Percentiles rank a stretch among this genome's conserved stretches.
Evolutionary conservation across 2,113 vertebrate species (phyloP).

Genomic region (Sisor rabdophorus): DNA sequence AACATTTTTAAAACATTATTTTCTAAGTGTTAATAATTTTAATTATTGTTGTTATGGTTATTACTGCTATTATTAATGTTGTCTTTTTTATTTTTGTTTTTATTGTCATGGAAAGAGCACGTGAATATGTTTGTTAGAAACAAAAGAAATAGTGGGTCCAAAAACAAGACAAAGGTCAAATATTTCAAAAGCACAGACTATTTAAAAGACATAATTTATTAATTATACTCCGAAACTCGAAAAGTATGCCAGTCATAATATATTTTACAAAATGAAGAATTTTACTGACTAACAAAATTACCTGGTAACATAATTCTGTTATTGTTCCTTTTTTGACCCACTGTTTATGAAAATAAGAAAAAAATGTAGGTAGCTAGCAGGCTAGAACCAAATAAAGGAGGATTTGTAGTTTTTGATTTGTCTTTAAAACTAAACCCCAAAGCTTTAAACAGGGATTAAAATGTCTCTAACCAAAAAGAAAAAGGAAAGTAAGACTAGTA

Average conservation of each 20-base stretch:
- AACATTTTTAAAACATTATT: constrained; percentile 26
- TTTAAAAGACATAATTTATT: constrained; percentile 4
- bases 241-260: neutral
- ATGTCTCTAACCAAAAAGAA: constrained; percentile 49
- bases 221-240: neutral
- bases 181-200: neutral
- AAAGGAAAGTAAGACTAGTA: constrained; percentile 21
- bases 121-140: constrained; percentile 52
- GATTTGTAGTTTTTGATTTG: constrained; percentile 55
- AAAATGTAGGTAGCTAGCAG: constrained; percentile 57
- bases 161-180: constrained; percentile 36
- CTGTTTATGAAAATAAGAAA: constrained; percentile 45
- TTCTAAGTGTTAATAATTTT: constrained; percentile 47
- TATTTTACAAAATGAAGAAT: neutral
- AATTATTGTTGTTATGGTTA: constrained; percentile 46
- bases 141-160: constrained; percentile 50
- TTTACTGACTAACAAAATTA: neutral
- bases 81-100: constrained; percentile 32
- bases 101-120: constrained; percentile 47
- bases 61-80: constrained; percentile 31
- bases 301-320: neutral
- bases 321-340: constrained; percentile 35
- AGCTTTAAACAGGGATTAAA: constrained; percentile 62
- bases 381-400: constrained; percentile 60
- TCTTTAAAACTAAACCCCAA: constrained; percentile 50